phyloP scores from a whole-genome alignment of 2,888 invertebrate species.

The Sphaerophoria taeniata region DNA sequence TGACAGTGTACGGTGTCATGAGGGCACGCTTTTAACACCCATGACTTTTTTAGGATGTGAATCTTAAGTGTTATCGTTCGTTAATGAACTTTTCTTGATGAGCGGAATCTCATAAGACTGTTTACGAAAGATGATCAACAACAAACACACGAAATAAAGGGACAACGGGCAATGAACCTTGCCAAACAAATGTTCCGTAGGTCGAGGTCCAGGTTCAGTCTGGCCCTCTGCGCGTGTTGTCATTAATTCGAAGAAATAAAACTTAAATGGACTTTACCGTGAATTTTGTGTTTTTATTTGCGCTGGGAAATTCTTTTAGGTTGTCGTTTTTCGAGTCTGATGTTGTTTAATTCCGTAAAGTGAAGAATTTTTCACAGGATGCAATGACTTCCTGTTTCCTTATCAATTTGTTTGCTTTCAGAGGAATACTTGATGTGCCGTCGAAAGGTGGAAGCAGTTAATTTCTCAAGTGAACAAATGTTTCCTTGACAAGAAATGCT shows the following conservation, averaged over 20 bases:
- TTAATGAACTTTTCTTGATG: conserved; percentile 35
- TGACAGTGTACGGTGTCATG: conserved; percentile 53
- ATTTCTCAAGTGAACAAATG: conserved; percentile 14
- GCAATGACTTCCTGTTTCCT: conserved; percentile 52
- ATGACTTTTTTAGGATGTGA: too few relatives aligned
- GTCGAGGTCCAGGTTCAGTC: not conserved
- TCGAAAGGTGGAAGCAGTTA: conserved; percentile 40
- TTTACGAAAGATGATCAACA: conserved; percentile 27
- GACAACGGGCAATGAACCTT: conserved; percentile 17
- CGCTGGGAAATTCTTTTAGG: not conserved
- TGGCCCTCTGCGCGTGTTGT: not conserved
- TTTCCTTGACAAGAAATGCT: not conserved
- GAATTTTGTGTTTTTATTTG: not conserved
- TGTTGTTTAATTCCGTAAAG: not conserved
- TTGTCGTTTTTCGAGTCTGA: not conserved
- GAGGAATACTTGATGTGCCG: conserved; percentile 59
- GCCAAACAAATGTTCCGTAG: not conserved
- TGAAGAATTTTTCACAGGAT: conserved; percentile 44
- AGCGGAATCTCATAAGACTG: conserved; percentile 15
- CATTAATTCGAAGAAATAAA: conserved; percentile 26
- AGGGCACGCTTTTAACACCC: conserved; percentile 44
- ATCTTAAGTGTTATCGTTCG: conserved; percentile 8
- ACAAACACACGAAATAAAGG: conserved; percentile 7
- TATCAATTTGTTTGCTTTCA: conserved; percentile 43
- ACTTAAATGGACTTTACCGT: conserved; percentile 34